phyloP scores from a whole-genome alignment of 2,113 vertebrate genomes.

The Aldabrachelys gigantea region DNA sequence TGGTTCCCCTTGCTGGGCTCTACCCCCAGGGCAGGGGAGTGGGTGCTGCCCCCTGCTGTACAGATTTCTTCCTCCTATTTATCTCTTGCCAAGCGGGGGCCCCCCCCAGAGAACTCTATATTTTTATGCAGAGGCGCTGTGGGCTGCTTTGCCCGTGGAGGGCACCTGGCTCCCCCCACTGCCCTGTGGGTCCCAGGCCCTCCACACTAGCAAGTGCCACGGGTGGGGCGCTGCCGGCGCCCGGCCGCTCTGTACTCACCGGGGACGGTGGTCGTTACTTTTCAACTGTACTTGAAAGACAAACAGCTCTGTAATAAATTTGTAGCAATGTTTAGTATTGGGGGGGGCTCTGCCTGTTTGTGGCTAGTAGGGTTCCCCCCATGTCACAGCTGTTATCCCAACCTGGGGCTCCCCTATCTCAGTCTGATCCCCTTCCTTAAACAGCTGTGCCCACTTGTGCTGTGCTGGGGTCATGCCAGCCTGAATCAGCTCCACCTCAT shows the following conservation, averaged over 20 bases:
- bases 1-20: too few relatives aligned
- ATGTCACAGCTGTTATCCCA: too few relatives aligned
- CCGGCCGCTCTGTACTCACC: not conserved
- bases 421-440: too few relatives aligned
- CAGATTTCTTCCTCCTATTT: not conserved
- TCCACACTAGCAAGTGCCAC: not conserved
- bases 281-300: constrained; percentile 40
- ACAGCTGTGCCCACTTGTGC: too few relatives aligned
- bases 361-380: accelerated
- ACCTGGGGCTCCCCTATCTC: too few relatives aligned
- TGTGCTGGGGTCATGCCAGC: too few relatives aligned
- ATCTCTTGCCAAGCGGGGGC: not conserved
- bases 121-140: constrained; percentile 19
- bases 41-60: not conserved
- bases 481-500: too few relatives aligned
- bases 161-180: not conserved
- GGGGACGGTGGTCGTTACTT: not conserved
- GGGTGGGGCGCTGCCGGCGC: not conserved
- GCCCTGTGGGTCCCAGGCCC: not conserved
- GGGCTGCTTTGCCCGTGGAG: not conserved
- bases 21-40: not conserved
- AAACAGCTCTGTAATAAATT: constrained; percentile 27
- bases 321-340: constrained; percentile 27
- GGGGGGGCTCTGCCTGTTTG: not conserved
- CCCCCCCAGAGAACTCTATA: not conserved